Evolutionary conservation across 1,140 invertebrate genomes (phyloP), one percentile per base, ranked within the genome.

Genomic region (Tetragnatha versicolor): DNA sequence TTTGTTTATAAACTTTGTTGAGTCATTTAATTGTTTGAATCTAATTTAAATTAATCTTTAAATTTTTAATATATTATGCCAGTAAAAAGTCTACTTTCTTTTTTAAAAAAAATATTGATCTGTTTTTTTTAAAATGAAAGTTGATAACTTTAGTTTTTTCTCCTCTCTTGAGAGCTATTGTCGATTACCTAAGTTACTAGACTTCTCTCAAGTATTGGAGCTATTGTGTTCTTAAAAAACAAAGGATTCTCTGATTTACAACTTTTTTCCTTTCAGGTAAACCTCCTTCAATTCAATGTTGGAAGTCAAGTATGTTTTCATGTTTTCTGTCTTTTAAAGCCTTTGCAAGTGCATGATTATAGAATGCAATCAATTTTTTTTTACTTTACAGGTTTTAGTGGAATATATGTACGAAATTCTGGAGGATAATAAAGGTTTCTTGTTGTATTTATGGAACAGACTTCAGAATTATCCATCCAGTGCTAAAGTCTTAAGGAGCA

Each of bases 381-480:
- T 2, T 45, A 45, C 42, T 45, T 45, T 14, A 14, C 29, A 77
- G 73, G 61, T 77, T 27, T 14, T 77, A 42, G 49, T 37, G 4
- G 6, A 55, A 31, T 27, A 22, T n/a, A 53, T 77, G 73, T 29
- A 12, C 5, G 20, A 77, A 0, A n/a, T 27, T 20, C 20, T 77
- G 9, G 5, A 20, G 14, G 37, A 12, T 20, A 9, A 77, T 29
- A 6, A 61, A 14, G 1, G 31, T 66, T 78, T 68, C 47, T 2
- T 78, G 3, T 25, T 55, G 9, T 58, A 78, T 58, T 58, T 78
- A 29, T 78, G 75, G 75, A 78, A 68, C 49, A 17, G 35, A 29
- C 35, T 78, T 42, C 75, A 78, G 22, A 78, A 68, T 58, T 78
- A 31, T 47, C 75, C 75, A 33, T 66, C 60, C 22, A 68, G 22